Evolutionary conservation across 2,797 vertebrate genomes (phyloP).

Genomic region (Acropternis orthonyx): DNA sequence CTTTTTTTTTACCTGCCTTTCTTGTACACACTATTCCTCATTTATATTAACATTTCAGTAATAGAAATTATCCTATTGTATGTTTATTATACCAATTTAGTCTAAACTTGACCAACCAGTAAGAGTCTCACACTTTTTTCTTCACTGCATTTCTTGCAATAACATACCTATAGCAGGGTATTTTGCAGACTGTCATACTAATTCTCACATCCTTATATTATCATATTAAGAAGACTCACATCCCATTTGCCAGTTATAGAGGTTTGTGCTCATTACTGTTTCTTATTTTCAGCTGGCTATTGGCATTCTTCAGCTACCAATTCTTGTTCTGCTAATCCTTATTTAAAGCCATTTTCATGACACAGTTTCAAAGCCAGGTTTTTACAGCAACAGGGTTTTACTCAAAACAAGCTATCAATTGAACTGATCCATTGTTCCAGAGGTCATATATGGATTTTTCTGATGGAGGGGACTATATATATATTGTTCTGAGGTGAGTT

Average conservation of each 20-base stretch:
- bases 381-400: neutral
- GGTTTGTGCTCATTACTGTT: neutral
- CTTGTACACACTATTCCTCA: neutral
- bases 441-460: neutral
- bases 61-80: neutral
- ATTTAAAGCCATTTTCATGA: neutral
- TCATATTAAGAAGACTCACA: neutral
- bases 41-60: neutral
- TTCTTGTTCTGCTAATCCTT: neutral
- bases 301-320: neutral
- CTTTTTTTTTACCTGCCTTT: neutral
- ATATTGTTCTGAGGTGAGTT: neutral
- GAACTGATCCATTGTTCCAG: neutral
- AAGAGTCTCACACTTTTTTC: neutral
- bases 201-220: neutral
- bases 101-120: neutral
- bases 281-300: neutral
- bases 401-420: neutral
- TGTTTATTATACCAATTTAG: neutral
- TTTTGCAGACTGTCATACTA: neutral
- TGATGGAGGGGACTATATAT: accelerated
- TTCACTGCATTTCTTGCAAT: neutral
- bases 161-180: neutral
- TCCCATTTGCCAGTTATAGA: neutral
- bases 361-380: neutral